phyloP scores from a whole-genome alignment of 2,797 vertebrate species.

The Botia almorhae region DNA sequence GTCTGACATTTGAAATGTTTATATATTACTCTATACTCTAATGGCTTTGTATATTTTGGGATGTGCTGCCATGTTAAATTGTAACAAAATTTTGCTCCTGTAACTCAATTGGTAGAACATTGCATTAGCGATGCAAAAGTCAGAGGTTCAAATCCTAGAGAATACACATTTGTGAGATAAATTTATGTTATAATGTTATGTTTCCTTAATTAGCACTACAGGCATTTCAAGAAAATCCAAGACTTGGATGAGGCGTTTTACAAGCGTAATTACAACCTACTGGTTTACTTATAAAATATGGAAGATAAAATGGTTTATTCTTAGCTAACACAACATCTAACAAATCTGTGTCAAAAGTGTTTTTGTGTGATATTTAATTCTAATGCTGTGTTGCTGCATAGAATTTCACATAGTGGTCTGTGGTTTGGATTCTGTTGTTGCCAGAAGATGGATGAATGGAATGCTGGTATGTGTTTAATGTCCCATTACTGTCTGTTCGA shows the following conservation, averaged over 20 bases:
- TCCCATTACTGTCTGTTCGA: too few species aligned
- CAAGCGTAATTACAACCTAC: constrained; percentile 78
- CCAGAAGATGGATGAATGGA: constrained; percentile 95
- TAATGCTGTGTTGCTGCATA: constrained; percentile 63
- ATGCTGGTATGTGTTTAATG: constrained; percentile 86
- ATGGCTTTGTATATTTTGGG: neutral
- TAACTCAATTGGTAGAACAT: too few species aligned
- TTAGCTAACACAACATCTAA: neutral
- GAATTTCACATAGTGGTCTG: constrained; percentile 95
- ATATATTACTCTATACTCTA: neutral
- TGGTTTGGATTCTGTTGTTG: constrained; percentile 91
- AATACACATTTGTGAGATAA: too few species aligned
- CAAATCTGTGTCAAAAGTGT: neutral
- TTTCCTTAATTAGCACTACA: constrained; percentile 69
- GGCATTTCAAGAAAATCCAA: constrained; percentile 94
- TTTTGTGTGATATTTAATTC: constrained; percentile 1
- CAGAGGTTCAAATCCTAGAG: too few species aligned
- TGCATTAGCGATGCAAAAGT: too few species aligned
- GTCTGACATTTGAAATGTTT: neutral
- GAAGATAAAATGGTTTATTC: neutral
- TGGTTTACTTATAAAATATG: neutral
- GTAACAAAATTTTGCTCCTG: neutral
- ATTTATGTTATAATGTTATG: too few species aligned
- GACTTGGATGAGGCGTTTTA: constrained; percentile 92
- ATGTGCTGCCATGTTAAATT: neutral